Conservation (phyloP, 2,113 vertebrate genomes). For the Hippoglossus stenolepis region DNA sequence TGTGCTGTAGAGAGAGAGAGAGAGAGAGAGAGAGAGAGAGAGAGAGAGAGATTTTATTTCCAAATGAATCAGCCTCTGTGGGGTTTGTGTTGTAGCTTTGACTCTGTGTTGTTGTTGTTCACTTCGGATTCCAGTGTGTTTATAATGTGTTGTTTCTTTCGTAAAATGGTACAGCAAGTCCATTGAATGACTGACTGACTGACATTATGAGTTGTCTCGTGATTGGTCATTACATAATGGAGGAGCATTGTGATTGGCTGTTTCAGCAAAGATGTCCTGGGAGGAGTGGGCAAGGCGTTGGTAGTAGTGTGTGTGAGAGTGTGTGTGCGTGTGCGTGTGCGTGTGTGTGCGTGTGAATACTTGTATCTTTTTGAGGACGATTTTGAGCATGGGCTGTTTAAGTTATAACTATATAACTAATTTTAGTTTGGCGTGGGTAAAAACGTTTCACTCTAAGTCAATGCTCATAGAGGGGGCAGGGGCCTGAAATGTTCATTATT, state of each 20-base stretch:
- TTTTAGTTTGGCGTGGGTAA: too few species aligned
- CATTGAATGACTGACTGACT: constrained; percentile 16
- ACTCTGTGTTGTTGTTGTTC: neutral
- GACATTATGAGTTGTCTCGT: constrained; percentile 24
- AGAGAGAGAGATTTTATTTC: too few species aligned
- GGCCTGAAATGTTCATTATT: too few species aligned
- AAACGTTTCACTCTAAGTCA: too few species aligned
- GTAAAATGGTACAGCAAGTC: neutral
- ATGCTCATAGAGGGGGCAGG: too few species aligned
- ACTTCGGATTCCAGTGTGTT: neutral
- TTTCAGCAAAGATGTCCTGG: constrained; percentile 18
- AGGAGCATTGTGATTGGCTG: constrained; percentile 56
- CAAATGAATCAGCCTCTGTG: too few species aligned
- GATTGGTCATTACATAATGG: constrained; percentile 64
- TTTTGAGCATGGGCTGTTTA: too few species aligned
- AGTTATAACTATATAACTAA: too few species aligned
- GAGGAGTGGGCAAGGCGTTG: constrained; percentile 16
- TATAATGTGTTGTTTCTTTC: neutral
- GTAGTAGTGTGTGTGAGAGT: neutral
- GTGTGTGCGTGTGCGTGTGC: neutral
- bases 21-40: neutral
- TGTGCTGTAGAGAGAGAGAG: neutral
- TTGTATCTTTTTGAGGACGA: constrained; percentile 17
- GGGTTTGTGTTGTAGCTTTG: neutral
- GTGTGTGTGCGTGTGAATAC: constrained; percentile 4